Evolutionary conservation across 1,140 invertebrate species (phyloP).

Genomic region (Drosophila pachea): DNA sequence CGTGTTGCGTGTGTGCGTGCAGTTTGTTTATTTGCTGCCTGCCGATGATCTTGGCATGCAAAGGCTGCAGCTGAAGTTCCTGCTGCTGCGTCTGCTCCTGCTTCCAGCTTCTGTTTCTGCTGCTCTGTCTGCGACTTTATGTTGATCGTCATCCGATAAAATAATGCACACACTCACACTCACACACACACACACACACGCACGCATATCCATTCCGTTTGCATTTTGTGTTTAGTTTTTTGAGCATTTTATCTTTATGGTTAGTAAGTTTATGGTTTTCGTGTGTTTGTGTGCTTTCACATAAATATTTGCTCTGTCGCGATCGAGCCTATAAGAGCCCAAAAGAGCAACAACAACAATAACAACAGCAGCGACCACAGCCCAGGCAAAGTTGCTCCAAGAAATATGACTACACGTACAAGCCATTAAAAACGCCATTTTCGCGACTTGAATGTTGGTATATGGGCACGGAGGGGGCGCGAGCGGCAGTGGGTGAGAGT

Average conservation of each 20-base stretch:
- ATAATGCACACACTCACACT: slow-evolving; percentile 40
- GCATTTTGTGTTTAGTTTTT: slow-evolving; percentile 34
- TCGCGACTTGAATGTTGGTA: slow-evolving; percentile 22
- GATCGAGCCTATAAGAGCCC: slow-evolving; percentile 39
- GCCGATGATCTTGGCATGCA: slow-evolving; percentile 34
- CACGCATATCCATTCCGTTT: slow-evolving; percentile 9
- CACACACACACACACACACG: slow-evolving; percentile 5
- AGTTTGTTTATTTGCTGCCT: slow-evolving; percentile 52
- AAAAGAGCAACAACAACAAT: slow-evolving; percentile 15
- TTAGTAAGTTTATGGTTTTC: slow-evolving; percentile 75
- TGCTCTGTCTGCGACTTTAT: slow-evolving; percentile 44
- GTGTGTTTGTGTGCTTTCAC: slow-evolving; percentile 69
- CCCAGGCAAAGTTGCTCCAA: slow-evolving; percentile 47
- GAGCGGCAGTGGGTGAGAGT: background rate
- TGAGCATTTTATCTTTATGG: slow-evolving; percentile 73
- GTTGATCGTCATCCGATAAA: slow-evolving; percentile 61
- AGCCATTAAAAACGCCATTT: slow-evolving; percentile 75
- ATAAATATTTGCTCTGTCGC: slow-evolving; percentile 60
- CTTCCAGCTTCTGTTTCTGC: slow-evolving; percentile 18
- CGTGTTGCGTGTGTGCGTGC: slow-evolving; percentile 54
- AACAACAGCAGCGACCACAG: slow-evolving; percentile 1
- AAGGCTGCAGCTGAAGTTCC: slow-evolving; percentile 15
- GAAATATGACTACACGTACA: slow-evolving; percentile 77
- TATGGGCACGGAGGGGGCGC: background rate
- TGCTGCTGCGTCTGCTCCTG: slow-evolving; percentile 7